Evolutionary conservation across 2,797 vertebrate genomes (phyloP).

Genomic region (Melanogrammus aeglefinus): DNA sequence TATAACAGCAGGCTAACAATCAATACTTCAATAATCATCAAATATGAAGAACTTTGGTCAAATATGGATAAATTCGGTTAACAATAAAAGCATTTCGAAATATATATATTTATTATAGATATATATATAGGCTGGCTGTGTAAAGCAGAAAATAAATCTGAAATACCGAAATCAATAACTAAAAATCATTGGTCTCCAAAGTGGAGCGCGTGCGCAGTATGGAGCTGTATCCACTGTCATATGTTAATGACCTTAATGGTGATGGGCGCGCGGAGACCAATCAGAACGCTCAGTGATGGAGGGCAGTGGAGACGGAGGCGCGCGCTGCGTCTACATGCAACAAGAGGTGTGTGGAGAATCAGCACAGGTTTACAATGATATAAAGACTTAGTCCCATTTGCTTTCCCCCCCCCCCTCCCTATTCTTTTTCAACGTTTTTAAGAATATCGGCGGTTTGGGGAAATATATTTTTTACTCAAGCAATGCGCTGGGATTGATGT

Average conservation of each 20-base stretch:
- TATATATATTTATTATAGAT: too few species aligned
- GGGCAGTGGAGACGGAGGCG: neutral
- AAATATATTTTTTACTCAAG: neutral
- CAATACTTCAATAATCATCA: neutral
- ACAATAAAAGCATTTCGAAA: neutral
- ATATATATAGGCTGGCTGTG: too few species aligned
- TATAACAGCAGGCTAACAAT: constrained; percentile 4
- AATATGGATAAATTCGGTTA: neutral
- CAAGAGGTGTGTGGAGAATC: neutral
- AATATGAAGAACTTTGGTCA: neutral
- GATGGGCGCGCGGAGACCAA: neutral
- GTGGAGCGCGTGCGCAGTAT: too few species aligned
- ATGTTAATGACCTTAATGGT: neutral
- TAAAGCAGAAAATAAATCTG: too few species aligned
- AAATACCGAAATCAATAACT: neutral
- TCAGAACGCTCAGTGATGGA: neutral
- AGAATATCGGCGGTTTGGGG: too few species aligned
- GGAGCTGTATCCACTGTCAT: too few species aligned
- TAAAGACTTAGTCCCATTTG: neutral
- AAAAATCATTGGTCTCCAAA: neutral
- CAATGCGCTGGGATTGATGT: neutral
- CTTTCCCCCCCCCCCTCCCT: neutral
- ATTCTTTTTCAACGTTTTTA: neutral
- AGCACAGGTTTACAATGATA: neutral
- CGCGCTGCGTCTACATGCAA: neutral